Percentiles rank a stretch among this genome's conserved stretches.
Evolutionary conservation across 2,797 vertebrate genomes (phyloP).

Genomic region (Hydrophis major): DNA sequence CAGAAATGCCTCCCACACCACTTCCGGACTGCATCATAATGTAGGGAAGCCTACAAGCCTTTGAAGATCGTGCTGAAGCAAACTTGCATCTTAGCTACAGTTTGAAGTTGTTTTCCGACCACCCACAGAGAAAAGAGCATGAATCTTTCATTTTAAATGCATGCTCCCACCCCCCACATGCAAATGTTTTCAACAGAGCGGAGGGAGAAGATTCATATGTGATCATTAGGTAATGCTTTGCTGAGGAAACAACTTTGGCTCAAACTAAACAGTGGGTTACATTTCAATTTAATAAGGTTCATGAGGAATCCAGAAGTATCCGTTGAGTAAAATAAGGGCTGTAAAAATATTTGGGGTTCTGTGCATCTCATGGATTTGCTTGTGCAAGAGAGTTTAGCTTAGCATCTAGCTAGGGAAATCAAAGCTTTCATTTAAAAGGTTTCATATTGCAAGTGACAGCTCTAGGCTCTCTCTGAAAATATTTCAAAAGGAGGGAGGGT

Average conservation of each 20-base stretch:
- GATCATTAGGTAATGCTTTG: slow-evolving; percentile 59
- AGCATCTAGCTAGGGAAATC: slow-evolving; percentile 3
- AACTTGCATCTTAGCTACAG: slow-evolving; percentile 69
- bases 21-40: slow-evolving; percentile 67
- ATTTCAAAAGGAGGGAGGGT: background rate
- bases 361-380: background rate
- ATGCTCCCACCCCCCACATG: slow-evolving; percentile 62
- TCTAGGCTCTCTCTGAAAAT: background rate
- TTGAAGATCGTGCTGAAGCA: slow-evolving; percentile 74
- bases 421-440: slow-evolving; percentile 16
- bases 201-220: slow-evolving; percentile 50
- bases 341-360: background rate
- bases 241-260: slow-evolving; percentile 46
- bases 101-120: slow-evolving; percentile 64
- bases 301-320: slow-evolving; percentile 49
- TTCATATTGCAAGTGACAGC: slow-evolving; percentile 16
- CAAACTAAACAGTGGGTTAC: slow-evolving; percentile 62
- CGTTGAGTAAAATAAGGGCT: slow-evolving; percentile 18
- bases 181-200: slow-evolving; percentile 26
- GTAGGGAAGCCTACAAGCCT: slow-evolving; percentile 61
- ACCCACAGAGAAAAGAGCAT: slow-evolving; percentile 72
- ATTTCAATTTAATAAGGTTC: slow-evolving; percentile 42
- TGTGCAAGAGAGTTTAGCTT: background rate
- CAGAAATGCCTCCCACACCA: slow-evolving; percentile 42
- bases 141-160: slow-evolving; percentile 62